Base-by-base conservation (phyloP, 1,140 invertebrate genomes). In the Aricia agestis region DNA sequence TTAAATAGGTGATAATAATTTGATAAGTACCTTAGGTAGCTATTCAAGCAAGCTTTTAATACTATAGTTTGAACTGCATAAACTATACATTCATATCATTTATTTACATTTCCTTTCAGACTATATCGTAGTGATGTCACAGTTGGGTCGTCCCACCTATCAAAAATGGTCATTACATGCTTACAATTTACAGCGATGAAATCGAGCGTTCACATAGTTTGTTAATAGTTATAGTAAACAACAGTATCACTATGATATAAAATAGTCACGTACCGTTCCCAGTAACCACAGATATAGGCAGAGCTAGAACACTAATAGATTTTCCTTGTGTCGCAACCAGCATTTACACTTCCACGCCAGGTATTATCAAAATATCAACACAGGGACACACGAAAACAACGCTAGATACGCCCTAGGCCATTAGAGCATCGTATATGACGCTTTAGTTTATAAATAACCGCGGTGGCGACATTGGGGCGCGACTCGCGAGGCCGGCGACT, bases 401-500 rank as follows among this genome's bases (percentile, higher is more conserved):
- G 59, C 18, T 63, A 63, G 59, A 19, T 63, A 11, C 59, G 18
- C 10, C 58, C 59, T 19, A 63, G 18, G 18, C 18, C 59, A 25
- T 52, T 63, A 63, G 18, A 63, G 10, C 18, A 69, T 63, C 31
- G 41, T 70, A 70, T 74, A 83, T 87, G 84, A 85, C 83, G 85
- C 76, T 77, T 72, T 75, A 78, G 84, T 86, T 86, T 89, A 89
- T 85, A 82, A 84, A 88, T 87, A 88, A 67, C 82, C 78, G 71
- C 74, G 74, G 78, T 83, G 85, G 84, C 87, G 85, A 84, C 84
- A 82, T 76, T 77, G 83, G 85, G 86, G 85, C 86, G 84, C 85
- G 80, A 36, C 36, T 36, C 25, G 76, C 77, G 79, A 82, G 79
- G 79, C 78, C 79, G 78, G 73, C 69, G 69, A 77, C 74, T 79